Conservation (phyloP, 2,888 invertebrate species). For the Dendrolimus pini region DNA sequence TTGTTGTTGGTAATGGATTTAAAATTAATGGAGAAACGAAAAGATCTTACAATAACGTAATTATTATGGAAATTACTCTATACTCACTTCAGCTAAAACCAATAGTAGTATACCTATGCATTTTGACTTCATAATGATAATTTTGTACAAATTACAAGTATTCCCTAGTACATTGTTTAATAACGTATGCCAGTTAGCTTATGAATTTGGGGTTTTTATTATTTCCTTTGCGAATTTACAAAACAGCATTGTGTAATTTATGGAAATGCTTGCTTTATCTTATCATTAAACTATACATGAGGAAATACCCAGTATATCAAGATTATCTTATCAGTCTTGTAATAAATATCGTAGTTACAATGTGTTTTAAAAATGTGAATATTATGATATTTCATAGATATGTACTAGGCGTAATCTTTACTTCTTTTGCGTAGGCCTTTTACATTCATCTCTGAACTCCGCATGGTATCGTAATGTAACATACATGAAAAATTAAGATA, state of each 20-base stretch:
- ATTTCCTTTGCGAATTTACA: background rate
- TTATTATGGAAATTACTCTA: background rate
- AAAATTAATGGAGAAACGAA: too few relatives aligned
- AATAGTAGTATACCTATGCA: background rate
- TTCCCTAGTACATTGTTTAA: background rate
- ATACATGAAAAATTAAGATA: too few relatives aligned
- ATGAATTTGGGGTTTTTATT: background rate
- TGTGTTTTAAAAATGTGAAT: too few relatives aligned
- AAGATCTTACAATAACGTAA: too few relatives aligned
- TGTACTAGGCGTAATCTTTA: too few relatives aligned
- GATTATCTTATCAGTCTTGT: background rate
- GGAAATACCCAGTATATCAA: background rate
- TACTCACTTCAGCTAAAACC: constrained; percentile 1
- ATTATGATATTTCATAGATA: too few relatives aligned
- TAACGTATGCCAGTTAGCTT: background rate
- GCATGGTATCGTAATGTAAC: too few relatives aligned
- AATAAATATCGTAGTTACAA: background rate
- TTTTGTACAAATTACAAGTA: background rate
- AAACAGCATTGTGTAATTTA: background rate
- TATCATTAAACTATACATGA: background rate
- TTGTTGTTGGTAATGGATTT: too few relatives aligned
- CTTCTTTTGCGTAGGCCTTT: too few relatives aligned
- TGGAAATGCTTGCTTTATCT: background rate
- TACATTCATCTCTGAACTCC: too few relatives aligned
- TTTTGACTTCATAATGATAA: background rate